Percentiles rank a stretch among this genome's conserved stretches.
Conservation (phyloP, 2,888 invertebrate genomes). For the Smittia sp. region DNA sequence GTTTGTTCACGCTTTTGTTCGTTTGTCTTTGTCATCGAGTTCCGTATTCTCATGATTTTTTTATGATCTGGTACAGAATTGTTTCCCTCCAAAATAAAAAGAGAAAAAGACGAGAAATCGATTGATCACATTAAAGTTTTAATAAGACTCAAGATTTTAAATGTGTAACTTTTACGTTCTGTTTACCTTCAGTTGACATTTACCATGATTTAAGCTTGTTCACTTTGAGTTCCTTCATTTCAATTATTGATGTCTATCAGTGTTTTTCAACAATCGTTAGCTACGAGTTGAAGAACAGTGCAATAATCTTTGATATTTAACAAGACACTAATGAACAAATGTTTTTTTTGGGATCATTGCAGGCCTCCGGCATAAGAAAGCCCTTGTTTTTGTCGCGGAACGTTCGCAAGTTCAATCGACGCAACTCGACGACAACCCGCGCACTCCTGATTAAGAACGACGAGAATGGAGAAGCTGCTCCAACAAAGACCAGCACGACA, state of each 20-base stretch:
- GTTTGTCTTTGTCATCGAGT: constrained; percentile 23
- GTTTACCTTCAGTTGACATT: neutral
- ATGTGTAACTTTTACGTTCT: constrained; percentile 22
- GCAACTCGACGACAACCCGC: constrained; percentile 53
- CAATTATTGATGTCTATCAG: constrained; percentile 6
- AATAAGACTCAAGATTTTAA: neutral
- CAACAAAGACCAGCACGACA: constrained; percentile 39
- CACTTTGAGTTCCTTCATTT: neutral
- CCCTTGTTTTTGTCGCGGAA: constrained; percentile 58
- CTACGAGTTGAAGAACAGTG: too few relatives aligned
- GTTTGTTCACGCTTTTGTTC: constrained; percentile 1
- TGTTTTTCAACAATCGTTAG: too few relatives aligned
- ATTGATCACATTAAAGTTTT: neutral
- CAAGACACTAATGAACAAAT: neutral
- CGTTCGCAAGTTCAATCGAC: constrained; percentile 52
- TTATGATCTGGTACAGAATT: constrained; percentile 37
- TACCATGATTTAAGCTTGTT: neutral
- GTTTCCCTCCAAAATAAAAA: neutral
- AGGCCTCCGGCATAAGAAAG: constrained; percentile 47
- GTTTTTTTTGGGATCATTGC: constrained; percentile 20
- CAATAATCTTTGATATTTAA: too few relatives aligned
- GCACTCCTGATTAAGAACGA: constrained; percentile 44
- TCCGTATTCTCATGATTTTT: neutral
- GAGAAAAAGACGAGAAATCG: neutral
- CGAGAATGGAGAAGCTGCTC: constrained; percentile 42